Conservation (phyloP, 2,888 invertebrate species). For the Sepioteuthis lessoniana region DNA sequence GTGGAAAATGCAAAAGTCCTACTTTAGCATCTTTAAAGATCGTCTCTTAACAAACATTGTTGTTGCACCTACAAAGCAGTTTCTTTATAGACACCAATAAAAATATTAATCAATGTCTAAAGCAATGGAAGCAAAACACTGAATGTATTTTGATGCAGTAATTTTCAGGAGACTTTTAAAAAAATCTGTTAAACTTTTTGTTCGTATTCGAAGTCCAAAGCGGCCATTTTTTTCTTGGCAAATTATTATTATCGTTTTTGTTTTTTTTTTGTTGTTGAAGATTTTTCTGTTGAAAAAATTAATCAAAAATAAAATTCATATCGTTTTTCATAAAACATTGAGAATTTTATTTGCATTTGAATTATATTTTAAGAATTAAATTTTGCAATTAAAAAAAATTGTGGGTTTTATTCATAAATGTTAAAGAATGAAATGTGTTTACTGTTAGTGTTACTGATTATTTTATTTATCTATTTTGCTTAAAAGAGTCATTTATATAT, state of each 20-base stretch:
- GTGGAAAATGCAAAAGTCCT: not conserved
- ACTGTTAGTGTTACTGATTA: too few species aligned
- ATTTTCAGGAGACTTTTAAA: not conserved
- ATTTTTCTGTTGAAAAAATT: not conserved
- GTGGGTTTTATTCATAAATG: not conserved
- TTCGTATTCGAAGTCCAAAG: not conserved
- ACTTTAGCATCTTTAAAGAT: not conserved
- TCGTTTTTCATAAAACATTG: not conserved
- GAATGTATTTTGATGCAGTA: not conserved
- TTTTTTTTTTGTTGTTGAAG: too few species aligned
- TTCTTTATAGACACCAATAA: not conserved
- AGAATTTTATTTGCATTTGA: not conserved
- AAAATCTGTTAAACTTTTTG: not conserved
- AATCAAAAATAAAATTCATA: not conserved
- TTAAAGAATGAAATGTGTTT: too few species aligned
- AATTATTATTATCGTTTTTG: not conserved
- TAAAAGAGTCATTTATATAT: too few species aligned
- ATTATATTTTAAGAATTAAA: not conserved
- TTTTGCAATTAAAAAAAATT: not conserved
- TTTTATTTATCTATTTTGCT: too few species aligned
- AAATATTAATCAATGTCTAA: not conserved
- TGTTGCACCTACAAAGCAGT: not conserved
- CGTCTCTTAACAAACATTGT: not conserved
- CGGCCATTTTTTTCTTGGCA: constrained; percentile 8
- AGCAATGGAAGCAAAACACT: not conserved